These are phyloP conservation scores for Sebastes minor DNA, from an alignment of 2,797 vertebrate genomes.

Conservation along the genomic window DNA sequence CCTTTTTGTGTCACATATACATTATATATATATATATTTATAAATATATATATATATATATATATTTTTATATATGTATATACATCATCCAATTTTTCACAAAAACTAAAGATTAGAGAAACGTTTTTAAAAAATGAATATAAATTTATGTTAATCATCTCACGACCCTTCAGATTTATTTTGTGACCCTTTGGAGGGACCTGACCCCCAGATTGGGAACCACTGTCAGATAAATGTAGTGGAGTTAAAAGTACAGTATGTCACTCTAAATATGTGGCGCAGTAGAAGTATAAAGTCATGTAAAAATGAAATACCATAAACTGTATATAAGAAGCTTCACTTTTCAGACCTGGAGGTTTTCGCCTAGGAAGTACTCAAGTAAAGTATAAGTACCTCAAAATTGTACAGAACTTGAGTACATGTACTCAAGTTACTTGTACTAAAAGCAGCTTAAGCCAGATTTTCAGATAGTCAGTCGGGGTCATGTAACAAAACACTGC, in stretches of 20 bases:
- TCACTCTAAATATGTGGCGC: too few relatives aligned
- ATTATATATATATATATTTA: too few relatives aligned
- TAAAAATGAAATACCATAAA: background rate
- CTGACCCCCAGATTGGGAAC: background rate
- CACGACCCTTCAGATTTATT: background rate
- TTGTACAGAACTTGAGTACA: background rate
- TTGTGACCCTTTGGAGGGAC: background rate
- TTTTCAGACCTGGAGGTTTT: background rate
- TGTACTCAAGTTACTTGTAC: background rate
- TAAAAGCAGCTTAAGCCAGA: conserved; percentile 53
- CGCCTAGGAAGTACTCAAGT: background rate
- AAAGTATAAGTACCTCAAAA: background rate
- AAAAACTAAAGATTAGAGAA: background rate
- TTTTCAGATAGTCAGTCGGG: conserved; percentile 58
- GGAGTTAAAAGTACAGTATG: background rate
- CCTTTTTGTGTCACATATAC: too few relatives aligned
- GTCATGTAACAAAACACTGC: conserved; percentile 53
- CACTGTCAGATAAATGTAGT: background rate
- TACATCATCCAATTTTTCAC: background rate
- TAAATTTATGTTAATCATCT: background rate
- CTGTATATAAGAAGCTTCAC: background rate
- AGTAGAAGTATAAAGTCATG: background rate
- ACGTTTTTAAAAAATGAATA: background rate
- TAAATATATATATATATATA: too few relatives aligned
- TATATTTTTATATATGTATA: too few relatives aligned